Base-by-base conservation (phyloP, 2,888 invertebrate species). In the Tuberolachnus salignus region DNA sequence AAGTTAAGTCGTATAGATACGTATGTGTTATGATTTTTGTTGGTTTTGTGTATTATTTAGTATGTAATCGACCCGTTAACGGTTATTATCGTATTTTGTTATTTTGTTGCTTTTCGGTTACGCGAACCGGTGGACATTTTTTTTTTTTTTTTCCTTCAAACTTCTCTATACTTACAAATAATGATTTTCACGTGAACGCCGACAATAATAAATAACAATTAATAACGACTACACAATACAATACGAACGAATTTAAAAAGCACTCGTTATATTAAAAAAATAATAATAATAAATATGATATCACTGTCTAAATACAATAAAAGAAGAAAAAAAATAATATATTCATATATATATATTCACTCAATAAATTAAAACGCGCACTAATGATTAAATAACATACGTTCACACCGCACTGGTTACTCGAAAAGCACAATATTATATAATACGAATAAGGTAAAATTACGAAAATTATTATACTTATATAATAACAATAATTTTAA, bases 231-330 rank as follows among this genome's bases (percentile, higher is more conserved):
- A 9, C 13, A 34, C 21, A 8, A 72, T n/a, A 44, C 71, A n/a
- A n/a, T 63, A 63, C 51, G 34, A 51, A 73, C 73, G 73, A 74
- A 74, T 74, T 74, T 74, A 74, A 64, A 23, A 3, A 21, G 74
- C 74, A 74, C 74, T 74, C 74, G 74, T 74, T 74, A 74, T 23
- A 42, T n/a, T 8, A 16, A 21, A 46, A 14, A 57, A n/a, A 57
- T 11, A 13, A 57, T 16, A 70, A 55, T 0, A 14, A 10, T 57
- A 0, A 34, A 69, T 19, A 6, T 64, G 6, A 16, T 51, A 51
- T 16, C 14, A 44, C 13, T 6, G 11, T 14, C 19, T 1, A 0
- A 42, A 61, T 2, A 46, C 4, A 0, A 49, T 46, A 46, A 46
- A 13, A 46, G n/a, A n/a, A n/a, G n/a, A 34, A 63, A 61, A 42